phyloP scores from a whole-genome alignment of 2,888 invertebrate species.

The Pachydiplax longipennis region DNA sequence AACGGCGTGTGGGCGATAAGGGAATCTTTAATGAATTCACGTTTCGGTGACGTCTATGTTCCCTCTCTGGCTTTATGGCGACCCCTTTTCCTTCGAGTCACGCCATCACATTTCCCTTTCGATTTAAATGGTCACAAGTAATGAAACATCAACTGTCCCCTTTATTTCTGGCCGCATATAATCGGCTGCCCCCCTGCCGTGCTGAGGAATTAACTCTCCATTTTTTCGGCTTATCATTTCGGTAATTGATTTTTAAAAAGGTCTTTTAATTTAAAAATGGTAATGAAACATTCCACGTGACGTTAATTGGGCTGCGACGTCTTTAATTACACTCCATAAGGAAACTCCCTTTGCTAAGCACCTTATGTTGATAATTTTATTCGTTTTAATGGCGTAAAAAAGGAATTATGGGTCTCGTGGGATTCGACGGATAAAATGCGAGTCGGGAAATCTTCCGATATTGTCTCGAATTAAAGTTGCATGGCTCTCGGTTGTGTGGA shows the following conservation, averaged over 20 bases:
- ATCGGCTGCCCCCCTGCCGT: neutral
- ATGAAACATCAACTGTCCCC: conserved; percentile 21
- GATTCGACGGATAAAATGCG: too few relatives aligned
- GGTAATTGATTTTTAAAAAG: neutral
- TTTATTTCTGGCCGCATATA: neutral
- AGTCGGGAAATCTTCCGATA: too few relatives aligned
- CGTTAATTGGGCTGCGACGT: too few relatives aligned
- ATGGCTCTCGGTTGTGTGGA: too few relatives aligned
- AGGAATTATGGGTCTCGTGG: too few relatives aligned
- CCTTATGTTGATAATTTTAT: too few relatives aligned
- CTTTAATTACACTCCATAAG: too few relatives aligned
- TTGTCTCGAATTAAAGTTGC: too few relatives aligned
- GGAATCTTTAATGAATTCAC: conserved; percentile 21
- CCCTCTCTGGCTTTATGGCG: neutral
- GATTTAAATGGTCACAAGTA: conserved; percentile 9
- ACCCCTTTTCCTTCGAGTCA: conserved; percentile 2
- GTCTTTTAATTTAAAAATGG: too few relatives aligned
- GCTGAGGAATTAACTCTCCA: neutral
- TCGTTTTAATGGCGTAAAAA: too few relatives aligned
- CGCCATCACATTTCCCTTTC: conserved; percentile 35
- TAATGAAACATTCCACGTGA: too few relatives aligned
- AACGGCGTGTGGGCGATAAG: neutral
- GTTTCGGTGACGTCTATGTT: conserved; percentile 24
- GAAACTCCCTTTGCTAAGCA: too few relatives aligned
- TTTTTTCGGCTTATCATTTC: neutral